These are phyloP conservation scores for Sphenodon punctatus DNA, from an alignment of 2,797 vertebrate genomes.

Conservation along the genomic window DNA sequence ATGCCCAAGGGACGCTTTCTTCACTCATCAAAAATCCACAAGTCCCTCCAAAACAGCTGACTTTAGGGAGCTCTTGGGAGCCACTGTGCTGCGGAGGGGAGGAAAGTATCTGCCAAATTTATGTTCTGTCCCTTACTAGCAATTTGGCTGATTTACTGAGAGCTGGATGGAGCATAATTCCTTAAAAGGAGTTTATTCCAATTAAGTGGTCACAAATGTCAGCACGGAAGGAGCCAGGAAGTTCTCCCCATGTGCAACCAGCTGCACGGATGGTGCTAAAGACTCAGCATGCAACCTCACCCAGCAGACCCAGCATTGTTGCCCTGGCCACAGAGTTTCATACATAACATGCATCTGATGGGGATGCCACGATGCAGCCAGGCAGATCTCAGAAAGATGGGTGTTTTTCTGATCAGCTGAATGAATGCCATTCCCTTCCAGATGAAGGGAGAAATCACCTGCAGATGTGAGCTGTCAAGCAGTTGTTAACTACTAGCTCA, in stretches of 20 bases:
- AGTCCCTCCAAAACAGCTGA: conserved; percentile 10
- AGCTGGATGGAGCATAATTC: conserved; percentile 41
- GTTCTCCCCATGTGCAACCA: conserved; percentile 33
- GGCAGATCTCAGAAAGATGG: conserved; percentile 39
- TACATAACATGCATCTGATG: background rate
- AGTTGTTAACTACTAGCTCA: background rate
- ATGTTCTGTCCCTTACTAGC: conserved; percentile 43
- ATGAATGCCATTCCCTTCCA: conserved; percentile 34
- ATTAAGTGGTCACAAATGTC: conserved; percentile 68
- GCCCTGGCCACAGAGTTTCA: conserved; percentile 4
- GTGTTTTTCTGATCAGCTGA: conserved; percentile 37
- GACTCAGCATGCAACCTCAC: conserved; percentile 27
- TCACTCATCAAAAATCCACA: background rate
- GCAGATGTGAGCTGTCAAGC: conserved; percentile 55
- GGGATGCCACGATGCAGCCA: background rate
- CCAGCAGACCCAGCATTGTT: conserved; percentile 46
- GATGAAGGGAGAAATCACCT: conserved; percentile 62
- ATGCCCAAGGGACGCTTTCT: background rate
- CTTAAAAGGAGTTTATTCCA: conserved; percentile 63
- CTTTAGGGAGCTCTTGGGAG: conserved; percentile 3
- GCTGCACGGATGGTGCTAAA: background rate
- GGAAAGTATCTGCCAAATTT: conserved; percentile 43
- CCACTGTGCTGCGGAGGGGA: too few species aligned
- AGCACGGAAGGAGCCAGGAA: conserved; percentile 28
- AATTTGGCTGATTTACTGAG: conserved; percentile 57